Percentiles rank a stretch among this genome's conserved stretches.
Conservation (phyloP, 2,113 vertebrate genomes). For the Eublepharis macularius region DNA sequence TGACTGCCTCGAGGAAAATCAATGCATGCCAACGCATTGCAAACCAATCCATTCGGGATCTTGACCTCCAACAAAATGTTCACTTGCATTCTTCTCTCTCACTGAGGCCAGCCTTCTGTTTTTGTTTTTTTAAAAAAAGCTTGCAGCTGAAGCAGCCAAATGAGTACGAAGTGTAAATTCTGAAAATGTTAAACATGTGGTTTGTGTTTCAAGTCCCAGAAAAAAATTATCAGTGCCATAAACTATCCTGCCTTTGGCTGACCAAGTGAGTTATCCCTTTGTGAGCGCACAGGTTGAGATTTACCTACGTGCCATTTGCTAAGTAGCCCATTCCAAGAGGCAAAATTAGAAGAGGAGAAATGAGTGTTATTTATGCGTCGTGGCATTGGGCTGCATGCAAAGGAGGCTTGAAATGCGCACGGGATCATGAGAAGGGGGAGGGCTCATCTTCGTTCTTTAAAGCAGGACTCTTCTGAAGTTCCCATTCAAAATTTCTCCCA, state of each 20-base stretch:
- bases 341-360: slow-evolving; percentile 27
- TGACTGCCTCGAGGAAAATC: slow-evolving; percentile 45
- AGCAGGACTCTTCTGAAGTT: background rate
- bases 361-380: slow-evolving; percentile 8
- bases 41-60: background rate
- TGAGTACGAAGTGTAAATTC: slow-evolving; percentile 64
- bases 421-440: background rate
- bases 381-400: accelerated
- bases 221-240: slow-evolving; percentile 68
- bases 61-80: background rate
- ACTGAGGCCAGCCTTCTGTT: background rate
- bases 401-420: background rate
- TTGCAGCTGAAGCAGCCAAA: slow-evolving; percentile 15
- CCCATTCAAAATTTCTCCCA: background rate
- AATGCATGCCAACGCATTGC: background rate
- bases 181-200: slow-evolving; percentile 63
- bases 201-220: slow-evolving; percentile 63
- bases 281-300: slow-evolving; percentile 38
- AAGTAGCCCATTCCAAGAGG: slow-evolving; percentile 20
- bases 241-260: slow-evolving; percentile 53
- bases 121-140: background rate
- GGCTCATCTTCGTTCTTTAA: background rate
- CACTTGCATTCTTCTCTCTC: background rate
- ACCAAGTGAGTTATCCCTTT: slow-evolving; percentile 46
- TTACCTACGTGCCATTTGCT: slow-evolving; percentile 53